Percentiles rank a stretch among this genome's conserved stretches.
Conservation (phyloP, 2,113 vertebrate genomes). For the Agapornis roseicollis region DNA sequence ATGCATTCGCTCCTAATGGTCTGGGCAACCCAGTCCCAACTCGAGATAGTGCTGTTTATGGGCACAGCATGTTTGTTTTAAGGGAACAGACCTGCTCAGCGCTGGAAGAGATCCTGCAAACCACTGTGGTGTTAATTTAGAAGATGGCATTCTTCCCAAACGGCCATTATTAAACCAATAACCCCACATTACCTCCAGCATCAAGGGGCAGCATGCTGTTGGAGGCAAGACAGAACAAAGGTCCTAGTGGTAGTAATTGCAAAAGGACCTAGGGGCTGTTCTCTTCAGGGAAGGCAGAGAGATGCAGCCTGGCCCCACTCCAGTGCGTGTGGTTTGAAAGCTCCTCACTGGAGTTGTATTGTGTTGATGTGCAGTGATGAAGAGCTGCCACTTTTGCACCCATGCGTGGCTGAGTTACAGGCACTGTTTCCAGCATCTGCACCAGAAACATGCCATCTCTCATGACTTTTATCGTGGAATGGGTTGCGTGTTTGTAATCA, state of each 20-base stretch:
- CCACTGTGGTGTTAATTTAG: constrained; percentile 33
- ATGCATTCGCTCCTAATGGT: not conserved
- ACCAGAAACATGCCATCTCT: not conserved
- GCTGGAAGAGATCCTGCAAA: constrained; percentile 22
- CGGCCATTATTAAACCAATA: constrained; percentile 46
- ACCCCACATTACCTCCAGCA: constrained; percentile 23
- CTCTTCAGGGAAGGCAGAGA: not conserved
- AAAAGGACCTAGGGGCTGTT: constrained; percentile 29
- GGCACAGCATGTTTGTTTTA: constrained; percentile 34
- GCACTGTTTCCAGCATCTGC: not conserved
- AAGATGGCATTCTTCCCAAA: constrained; percentile 57
- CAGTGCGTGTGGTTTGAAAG: constrained; percentile 5
- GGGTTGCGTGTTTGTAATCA: not conserved
- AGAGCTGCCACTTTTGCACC: constrained; percentile 35
- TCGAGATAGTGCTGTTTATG: constrained; percentile 12
- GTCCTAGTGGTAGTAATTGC: not conserved
- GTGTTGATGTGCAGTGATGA: not conserved
- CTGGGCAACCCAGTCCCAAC: not conserved
- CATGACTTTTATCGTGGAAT: not conserved
- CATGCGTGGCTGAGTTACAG: not conserved
- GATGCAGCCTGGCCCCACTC: constrained; percentile 13
- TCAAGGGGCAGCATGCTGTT: constrained; percentile 27
- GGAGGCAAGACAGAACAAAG: constrained; percentile 58
- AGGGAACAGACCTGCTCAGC: constrained; percentile 53
- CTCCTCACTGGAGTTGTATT: not conserved